Evolutionary conservation across 2,113 vertebrate species (phyloP), one percentile per base, ranked within the genome.

Genomic region (Theristicus caerulescens): DNA sequence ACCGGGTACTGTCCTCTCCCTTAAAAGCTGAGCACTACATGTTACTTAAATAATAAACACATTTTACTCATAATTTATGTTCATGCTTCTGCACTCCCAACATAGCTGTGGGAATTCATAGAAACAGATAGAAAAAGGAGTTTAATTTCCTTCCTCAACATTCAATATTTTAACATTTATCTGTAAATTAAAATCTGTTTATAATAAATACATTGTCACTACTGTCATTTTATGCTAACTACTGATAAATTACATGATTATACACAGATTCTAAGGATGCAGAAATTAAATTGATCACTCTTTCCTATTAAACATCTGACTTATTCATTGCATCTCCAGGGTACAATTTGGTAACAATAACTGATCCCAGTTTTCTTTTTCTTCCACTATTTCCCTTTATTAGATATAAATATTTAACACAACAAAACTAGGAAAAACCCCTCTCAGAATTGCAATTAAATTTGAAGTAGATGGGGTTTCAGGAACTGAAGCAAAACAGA

Each of bases 21-120:
- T 82, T 91, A 85, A 87, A 89, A 91, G 47, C 40, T 36, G 25
- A 91, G 31, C 15, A 46, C 36, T 76, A 52, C 1, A 3, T 61
- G 18, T 72, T 85, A 54, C 34, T 87, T 95, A 72, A 95, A 82
- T 84, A 87, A 93, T 79, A 77, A 92, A 94, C 29, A 79, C 19
- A 49, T 91, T 93, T 90, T 73, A 70, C 17, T 81, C n/a, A 62
- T 52, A 62, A 92, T 52, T 95, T 79, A 90, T 70, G 64, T 51
- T 79, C 54, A 66, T 49, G 34, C 66, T 49, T 62, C 54, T 79
- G 27, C 38, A 32, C n/a, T 91, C 8, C n/a, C 32, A 52, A 13
- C 9, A 54, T 55, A 76, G 49, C 47, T 82, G 25, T 49, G 40
- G 70, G 46, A 82, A 73, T 91, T 74, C 36, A 82, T 31, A 76